Conservation (phyloP, 2,888 invertebrate species). For the Drosophila paranaensis region DNA sequence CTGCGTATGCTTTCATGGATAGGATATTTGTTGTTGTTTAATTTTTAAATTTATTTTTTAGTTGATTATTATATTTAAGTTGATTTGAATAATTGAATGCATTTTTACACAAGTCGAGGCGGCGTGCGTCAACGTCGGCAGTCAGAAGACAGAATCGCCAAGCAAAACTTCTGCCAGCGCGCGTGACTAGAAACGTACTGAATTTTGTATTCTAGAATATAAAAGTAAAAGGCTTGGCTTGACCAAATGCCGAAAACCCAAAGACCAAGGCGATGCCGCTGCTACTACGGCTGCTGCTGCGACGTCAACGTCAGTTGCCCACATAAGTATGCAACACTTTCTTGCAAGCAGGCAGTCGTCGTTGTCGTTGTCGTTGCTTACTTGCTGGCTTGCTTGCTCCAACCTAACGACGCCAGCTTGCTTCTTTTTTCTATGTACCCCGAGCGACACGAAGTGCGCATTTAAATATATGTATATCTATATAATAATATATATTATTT, state of each 20-base stretch:
- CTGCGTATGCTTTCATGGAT: constrained; percentile 38
- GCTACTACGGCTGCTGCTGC: constrained; percentile 45
- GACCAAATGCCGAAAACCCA: constrained; percentile 56
- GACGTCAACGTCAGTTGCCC: constrained; percentile 70
- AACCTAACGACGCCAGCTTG: constrained; percentile 46
- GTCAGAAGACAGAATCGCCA: constrained; percentile 73
- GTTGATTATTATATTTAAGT: constrained; percentile 35
- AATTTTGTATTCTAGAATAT: constrained; percentile 74
- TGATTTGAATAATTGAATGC: constrained; percentile 56
- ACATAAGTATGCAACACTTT: constrained; percentile 79
- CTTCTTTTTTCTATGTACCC: constrained; percentile 48
- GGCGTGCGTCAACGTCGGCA: constrained; percentile 69
- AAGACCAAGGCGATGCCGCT: constrained; percentile 78
- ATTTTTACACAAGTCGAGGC: constrained; percentile 75
- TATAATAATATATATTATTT: constrained; percentile 82
- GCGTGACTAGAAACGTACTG: constrained; percentile 82
- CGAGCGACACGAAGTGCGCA: constrained; percentile 50
- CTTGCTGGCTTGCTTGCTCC: constrained; percentile 67
- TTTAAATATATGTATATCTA: constrained; percentile 77
- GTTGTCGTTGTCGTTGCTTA: constrained; percentile 49
- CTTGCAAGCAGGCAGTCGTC: constrained; percentile 69
- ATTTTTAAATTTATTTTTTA: constrained; percentile 25
- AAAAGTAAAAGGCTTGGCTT: constrained; percentile 74
- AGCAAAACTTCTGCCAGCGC: constrained; percentile 81
- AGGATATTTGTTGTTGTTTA: constrained; percentile 11